These are phyloP conservation scores for Spinus olivaceus DNA, from an alignment of 2,797 vertebrate genomes.

Conservation along the genomic window DNA sequence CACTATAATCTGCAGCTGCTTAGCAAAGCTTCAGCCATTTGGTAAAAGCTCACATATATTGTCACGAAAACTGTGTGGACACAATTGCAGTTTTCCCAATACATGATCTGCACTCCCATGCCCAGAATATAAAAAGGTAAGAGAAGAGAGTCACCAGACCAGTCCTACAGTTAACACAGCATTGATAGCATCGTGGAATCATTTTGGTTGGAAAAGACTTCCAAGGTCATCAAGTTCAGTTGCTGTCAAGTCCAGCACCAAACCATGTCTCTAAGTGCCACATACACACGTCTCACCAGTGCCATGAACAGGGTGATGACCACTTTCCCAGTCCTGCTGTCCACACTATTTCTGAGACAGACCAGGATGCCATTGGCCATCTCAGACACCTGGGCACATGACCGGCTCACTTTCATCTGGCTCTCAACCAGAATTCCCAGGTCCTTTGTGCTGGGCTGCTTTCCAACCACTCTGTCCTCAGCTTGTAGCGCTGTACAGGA, in stretches of 20 bases:
- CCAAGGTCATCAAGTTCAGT: neutral
- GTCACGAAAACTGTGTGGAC: neutral
- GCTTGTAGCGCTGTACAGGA: fast-evolving
- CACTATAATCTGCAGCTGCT: neutral
- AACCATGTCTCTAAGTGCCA: neutral
- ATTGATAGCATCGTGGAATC: neutral
- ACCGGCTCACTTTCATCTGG: neutral
- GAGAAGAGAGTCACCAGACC: neutral
- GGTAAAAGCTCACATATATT: neutral
- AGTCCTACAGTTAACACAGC: neutral
- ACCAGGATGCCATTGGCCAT: neutral
- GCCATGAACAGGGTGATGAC: neutral
- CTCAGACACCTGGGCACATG: neutral
- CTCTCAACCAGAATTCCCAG: neutral
- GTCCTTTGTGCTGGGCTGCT: neutral
- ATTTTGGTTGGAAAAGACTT: neutral
- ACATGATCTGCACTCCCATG: neutral
- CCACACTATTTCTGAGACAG: neutral
- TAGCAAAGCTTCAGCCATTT: neutral
- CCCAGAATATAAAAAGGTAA: fast-evolving
- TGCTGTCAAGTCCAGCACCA: neutral
- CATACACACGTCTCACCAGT: neutral
- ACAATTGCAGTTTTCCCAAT: neutral
- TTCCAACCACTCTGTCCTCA: neutral
- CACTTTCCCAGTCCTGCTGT: neutral